Evolutionary conservation across 30 jellyfish, hydroid and myxozoan species (phyloP), one percentile per base, ranked within the genome.

Genomic region (Aurelia sp.): DNA sequence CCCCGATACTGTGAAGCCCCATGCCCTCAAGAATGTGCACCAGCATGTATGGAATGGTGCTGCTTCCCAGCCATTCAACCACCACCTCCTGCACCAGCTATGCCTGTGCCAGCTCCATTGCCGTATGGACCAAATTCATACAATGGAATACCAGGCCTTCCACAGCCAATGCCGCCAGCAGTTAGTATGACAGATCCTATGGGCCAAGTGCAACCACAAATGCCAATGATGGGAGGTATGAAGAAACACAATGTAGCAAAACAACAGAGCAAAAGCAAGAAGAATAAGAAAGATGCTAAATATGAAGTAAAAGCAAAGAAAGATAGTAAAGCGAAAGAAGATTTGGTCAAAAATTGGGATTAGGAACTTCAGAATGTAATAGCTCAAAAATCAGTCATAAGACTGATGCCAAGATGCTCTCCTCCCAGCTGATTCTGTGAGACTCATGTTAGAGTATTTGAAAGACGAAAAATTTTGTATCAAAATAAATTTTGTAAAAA

Each of bases 21-120:
- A 52, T 95, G 99, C 58, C 90, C 97, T 17, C 98, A 90, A 55
- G 95, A 89, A 33, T 95, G 99, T 76, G 99, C 99, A 10, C 99
- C 99, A 19, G 99, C 98, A 31, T 95, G 99, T 71, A 91, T 91
- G 93, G 99, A 95, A 17, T 89, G 96, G 94, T 95, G 99, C 82
- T 95, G 98, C 75, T 90, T 68, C 73, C 96, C 96, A 13, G 90
- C 99, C 2, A 87, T 95, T 0, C 97, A 88, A 58, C 88, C 92
- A 33, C 98, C 97, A 2, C 94, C 96, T 18, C 94, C 99, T n/a
- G 82, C 58, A 16, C 91, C 92, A 22, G 89, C 90, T 31, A 66
- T 68, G 88, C 91, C 91, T 70, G 95, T 72, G 17, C 98, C 98
- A 21, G 98, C 90, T 12, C 96, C 96, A 6, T 72, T 87, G 30